Conservation (phyloP, 2,113 vertebrate species). For the Phycodurus eques region DNA sequence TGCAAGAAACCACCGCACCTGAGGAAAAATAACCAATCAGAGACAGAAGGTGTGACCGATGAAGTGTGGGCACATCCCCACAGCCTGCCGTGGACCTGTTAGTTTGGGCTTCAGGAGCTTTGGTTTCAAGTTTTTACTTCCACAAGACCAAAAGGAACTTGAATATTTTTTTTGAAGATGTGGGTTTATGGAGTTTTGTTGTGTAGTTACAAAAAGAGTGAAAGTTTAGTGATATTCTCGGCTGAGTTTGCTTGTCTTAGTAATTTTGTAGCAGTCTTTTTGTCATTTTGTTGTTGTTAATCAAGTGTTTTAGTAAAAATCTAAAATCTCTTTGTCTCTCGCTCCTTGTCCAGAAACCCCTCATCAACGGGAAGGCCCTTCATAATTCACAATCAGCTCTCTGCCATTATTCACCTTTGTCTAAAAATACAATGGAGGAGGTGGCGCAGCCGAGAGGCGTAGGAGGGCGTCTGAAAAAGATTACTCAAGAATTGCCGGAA, state of each 20-base stretch:
- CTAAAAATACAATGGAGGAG: slow-evolving; percentile 71
- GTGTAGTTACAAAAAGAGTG: background rate
- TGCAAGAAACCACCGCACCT: background rate
- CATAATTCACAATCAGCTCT: slow-evolving; percentile 57
- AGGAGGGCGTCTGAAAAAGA: slow-evolving; percentile 57
- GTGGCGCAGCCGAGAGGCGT: background rate
- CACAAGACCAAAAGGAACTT: background rate
- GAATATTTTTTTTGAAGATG: background rate
- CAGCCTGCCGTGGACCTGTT: too few relatives aligned
- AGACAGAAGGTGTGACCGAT: background rate
- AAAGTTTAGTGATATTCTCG: background rate
- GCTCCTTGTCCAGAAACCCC: slow-evolving; percentile 24
- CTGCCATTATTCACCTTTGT: slow-evolving; percentile 70
- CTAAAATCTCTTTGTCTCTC: background rate
- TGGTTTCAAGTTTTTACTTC: background rate
- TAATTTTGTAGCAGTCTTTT: slow-evolving; percentile 3
- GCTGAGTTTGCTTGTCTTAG: too few relatives aligned
- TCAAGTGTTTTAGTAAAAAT: background rate
- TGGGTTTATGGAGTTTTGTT: background rate
- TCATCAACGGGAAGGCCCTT: slow-evolving; percentile 49
- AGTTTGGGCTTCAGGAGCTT: background rate
- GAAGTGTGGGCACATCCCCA: too few relatives aligned
- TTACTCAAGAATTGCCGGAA: slow-evolving; percentile 77
- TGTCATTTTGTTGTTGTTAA: slow-evolving; percentile 22
- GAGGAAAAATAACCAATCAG: background rate